Percentiles rank a stretch among this genome's conserved stretches.
These are phyloP conservation scores for Ametastegia equiseti DNA, from an alignment of 2,888 invertebrate species.

Conservation along the genomic window DNA sequence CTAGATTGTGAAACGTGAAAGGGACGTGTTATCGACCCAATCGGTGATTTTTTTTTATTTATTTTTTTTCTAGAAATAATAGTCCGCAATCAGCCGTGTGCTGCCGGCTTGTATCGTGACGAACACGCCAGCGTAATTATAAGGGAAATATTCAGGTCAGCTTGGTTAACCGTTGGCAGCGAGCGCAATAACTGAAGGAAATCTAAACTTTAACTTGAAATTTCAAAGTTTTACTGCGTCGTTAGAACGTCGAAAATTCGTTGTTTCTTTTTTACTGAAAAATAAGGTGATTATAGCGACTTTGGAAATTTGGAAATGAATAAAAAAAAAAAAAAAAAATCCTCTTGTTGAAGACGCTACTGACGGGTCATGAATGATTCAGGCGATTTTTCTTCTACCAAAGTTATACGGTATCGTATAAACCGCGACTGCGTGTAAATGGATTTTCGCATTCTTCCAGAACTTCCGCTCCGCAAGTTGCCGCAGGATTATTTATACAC, in stretches of 20 bases:
- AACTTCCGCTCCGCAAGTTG: not conserved
- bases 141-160: constrained; percentile 50
- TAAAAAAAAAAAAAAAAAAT: not conserved
- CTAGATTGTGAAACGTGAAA: constrained; percentile 10
- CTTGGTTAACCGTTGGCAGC: constrained; percentile 42
- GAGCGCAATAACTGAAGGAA: constrained; percentile 22
- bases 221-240: not conserved
- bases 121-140: constrained; percentile 50
- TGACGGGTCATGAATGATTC: not conserved
- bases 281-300: not conserved
- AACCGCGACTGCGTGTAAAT: not conserved
- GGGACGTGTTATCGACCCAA: constrained; percentile 37
- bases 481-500: not conserved
- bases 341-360: not conserved
- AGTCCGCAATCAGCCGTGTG: constrained; percentile 46
- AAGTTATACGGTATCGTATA: not conserved
- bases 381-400: not conserved
- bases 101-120: constrained; percentile 49
- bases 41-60: constrained; percentile 26
- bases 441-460: not conserved
- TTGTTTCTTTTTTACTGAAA: not conserved
- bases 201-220: constrained; percentile 33
- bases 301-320: not conserved
- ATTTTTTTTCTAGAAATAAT: constrained; percentile 35
- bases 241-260: not conserved